Base-by-base conservation (phyloP, 2,797 vertebrate genomes). In the Acanthis flammea region DNA sequence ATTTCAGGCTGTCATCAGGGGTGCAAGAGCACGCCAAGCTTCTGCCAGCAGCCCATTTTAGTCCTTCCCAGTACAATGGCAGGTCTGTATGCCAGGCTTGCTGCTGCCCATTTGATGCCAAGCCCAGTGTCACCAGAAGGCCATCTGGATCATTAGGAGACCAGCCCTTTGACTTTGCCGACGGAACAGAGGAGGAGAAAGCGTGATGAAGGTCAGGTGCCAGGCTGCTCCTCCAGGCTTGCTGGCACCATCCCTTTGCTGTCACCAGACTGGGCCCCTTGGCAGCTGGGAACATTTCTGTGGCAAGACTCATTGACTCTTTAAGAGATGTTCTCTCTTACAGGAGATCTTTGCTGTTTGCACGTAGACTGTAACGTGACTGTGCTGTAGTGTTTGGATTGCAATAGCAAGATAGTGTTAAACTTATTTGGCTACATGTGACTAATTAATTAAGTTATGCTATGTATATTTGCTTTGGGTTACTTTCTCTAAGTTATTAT, bases 101-200 rank as follows among this genome's bases (percentile, higher is more conserved):
- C 65, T 84, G 80, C 83, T 93, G 51, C 50, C 39, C 27, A 2
- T 75, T 62, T 72, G 70, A 24, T 93, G 88, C 90, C 94, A 94
- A 27, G 13, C n/a, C 12, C 42, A 10, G 83, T 82, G 94, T 88
- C 92, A 93, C 39, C 66, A 72, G 51, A 50, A 90, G 86, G 94
- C 54, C 80, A 73, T 72, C 55, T 37, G 62, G 73, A 88, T 94
- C 91, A 55, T 94, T 96, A 95, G 90, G 88, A 86, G n/a, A 81
- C 70, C 47, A 78, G 37, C 66, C 73, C 83, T 92, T 86, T 93
- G 86, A 86, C 88, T 94, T 84, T 0, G 0, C 18, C 8, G 6
- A 70, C 1, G 10, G 33, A 50, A 8, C 54, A 60, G 53, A 61
- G 48, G 58, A 84, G 77, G 62, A 1, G 1, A 50, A 63, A 70